Evolutionary conservation across 2,888 invertebrate species (phyloP).

Genomic region (Orthonychiurus folsomi): DNA sequence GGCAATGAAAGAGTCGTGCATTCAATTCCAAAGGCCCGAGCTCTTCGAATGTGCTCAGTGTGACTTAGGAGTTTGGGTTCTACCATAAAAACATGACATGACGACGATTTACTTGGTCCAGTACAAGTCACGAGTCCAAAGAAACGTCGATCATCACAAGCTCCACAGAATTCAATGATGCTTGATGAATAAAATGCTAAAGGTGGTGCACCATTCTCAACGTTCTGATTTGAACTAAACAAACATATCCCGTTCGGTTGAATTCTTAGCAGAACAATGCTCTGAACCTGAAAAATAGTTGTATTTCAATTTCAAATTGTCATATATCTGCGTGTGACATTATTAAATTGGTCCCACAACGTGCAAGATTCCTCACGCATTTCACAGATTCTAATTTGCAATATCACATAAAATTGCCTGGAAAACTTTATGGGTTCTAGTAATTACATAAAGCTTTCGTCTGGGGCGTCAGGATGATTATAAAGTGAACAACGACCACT

Average conservation of each 20-base stretch:
- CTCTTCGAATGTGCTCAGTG: conserved; percentile 65
- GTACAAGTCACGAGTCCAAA: conserved; percentile 87
- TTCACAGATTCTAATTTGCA: too few species aligned
- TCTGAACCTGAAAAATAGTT: conserved; percentile 29
- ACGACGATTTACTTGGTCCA: conserved; percentile 43
- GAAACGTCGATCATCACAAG: conserved; percentile 78
- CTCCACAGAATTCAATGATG: conserved; percentile 72
- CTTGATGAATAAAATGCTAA: conserved; percentile 37
- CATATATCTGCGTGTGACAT: too few species aligned
- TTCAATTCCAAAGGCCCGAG: conserved; percentile 72
- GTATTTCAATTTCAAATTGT: conserved; percentile 1
- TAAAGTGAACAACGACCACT: too few species aligned
- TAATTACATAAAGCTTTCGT: too few species aligned
- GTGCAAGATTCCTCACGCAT: too few species aligned
- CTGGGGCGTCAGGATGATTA: too few species aligned
- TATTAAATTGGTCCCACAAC: too few species aligned
- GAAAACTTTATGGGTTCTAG: too few species aligned
- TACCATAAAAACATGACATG: conserved; percentile 90
- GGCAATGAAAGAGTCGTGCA: conserved; percentile 68
- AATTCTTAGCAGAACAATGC: conserved; percentile 36
- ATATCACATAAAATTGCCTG: too few species aligned
- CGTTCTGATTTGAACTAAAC: conserved; percentile 38
- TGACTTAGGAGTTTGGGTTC: conserved; percentile 80
- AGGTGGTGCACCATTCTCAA: conserved; percentile 34
- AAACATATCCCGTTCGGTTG: conserved; percentile 38